A percentile compares a stretch with the other conserved stretches of the same genome.
These are phyloP conservation scores for Metellina segmentata DNA, from an alignment of 2,888 invertebrate species.

Conservation along the genomic window DNA sequence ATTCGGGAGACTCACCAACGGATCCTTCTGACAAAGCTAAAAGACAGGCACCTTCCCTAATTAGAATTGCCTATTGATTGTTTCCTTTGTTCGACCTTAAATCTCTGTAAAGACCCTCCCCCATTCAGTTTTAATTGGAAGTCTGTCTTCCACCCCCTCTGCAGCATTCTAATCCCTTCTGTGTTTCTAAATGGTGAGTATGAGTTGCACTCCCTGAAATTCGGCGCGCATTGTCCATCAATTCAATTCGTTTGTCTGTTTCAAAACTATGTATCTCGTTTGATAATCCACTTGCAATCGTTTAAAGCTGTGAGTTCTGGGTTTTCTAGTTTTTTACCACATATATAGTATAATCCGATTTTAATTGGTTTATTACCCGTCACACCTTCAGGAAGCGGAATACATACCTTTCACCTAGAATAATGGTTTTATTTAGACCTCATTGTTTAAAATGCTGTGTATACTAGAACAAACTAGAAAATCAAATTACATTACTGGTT, in stretches of 20 bases:
- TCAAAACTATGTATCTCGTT: neutral
- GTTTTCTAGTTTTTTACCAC: too few species aligned
- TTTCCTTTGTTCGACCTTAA: slow-evolving; percentile 4
- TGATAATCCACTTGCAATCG: neutral
- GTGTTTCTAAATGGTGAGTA: neutral
- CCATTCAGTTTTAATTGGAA: slow-evolving; percentile 56
- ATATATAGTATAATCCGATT: too few species aligned
- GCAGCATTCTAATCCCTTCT: slow-evolving; percentile 1
- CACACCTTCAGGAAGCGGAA: too few species aligned
- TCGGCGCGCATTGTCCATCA: neutral
- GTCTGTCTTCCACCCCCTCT: slow-evolving; percentile 21
- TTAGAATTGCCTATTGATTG: slow-evolving; percentile 45
- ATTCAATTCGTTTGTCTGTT: neutral
- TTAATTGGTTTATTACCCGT: too few species aligned
- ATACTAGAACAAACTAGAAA: too few species aligned
- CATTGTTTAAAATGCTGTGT: too few species aligned
- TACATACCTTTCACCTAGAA: too few species aligned
- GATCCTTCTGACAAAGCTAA: neutral
- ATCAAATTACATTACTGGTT: too few species aligned
- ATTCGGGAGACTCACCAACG: too few species aligned
- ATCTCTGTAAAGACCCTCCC: slow-evolving; percentile 8
- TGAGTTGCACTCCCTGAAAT: neutral
- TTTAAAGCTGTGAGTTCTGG: neutral
- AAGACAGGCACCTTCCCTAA: slow-evolving; percentile 32
- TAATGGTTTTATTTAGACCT: too few species aligned